Percentiles rank a stretch among this genome's conserved stretches.
phyloP scores from a whole-genome alignment of 2,888 invertebrate species.

The Drosophila prolongata region DNA sequence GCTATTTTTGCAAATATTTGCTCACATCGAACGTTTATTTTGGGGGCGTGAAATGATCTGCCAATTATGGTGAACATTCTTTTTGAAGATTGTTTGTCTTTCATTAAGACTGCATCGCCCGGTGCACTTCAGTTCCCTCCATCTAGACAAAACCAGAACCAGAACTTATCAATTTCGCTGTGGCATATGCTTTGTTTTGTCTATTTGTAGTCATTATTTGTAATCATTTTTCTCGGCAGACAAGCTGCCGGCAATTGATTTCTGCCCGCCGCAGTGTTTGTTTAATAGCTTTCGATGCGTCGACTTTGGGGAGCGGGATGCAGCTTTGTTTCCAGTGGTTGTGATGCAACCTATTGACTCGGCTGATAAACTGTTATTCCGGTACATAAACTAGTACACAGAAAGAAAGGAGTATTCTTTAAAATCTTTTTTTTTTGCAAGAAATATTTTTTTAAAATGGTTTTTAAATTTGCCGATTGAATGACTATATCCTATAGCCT shows the following conservation, averaged over 20 bases:
- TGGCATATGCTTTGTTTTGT: constrained; percentile 48
- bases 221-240: constrained; percentile 57
- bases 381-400: constrained; percentile 7
- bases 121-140: constrained; percentile 2
- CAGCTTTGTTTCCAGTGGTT: constrained; percentile 1
- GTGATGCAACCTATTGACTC: constrained; percentile 28
- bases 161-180: constrained; percentile 35
- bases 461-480: too few relatives aligned
- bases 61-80: constrained; percentile 76
- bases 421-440: too few relatives aligned
- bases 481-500: too few relatives aligned
- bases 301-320: constrained; percentile 3
- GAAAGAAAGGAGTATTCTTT: background rate
- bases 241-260: constrained; percentile 72
- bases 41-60: constrained; percentile 50
- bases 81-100: constrained; percentile 80
- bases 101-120: constrained; percentile 73
- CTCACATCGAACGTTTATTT: constrained; percentile 49
- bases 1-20: constrained; percentile 58
- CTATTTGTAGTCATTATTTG: constrained; percentile 49
- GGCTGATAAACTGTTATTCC: constrained; percentile 17
- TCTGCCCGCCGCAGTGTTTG: constrained; percentile 34
- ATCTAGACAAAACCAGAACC: background rate
- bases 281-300: constrained; percentile 30
- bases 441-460: too few relatives aligned